Conservation (phyloP, 2,888 invertebrate genomes). For the Mesopsocus fuscifrons region DNA sequence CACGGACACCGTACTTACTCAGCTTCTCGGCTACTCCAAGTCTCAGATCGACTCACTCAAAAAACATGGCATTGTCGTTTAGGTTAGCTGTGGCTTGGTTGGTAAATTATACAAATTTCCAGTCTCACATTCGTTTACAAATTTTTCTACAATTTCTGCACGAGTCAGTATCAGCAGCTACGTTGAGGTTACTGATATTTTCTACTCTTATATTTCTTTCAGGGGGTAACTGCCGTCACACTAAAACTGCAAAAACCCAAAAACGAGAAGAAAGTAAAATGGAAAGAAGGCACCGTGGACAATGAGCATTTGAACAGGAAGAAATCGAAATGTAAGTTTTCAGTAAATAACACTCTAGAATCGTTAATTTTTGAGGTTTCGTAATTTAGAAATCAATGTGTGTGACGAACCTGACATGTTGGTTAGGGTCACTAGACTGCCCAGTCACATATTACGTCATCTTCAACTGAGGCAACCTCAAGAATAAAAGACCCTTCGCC, state of each 20-base stretch:
- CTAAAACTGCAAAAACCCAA: constrained; percentile 49
- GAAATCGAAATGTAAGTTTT: constrained; percentile 80
- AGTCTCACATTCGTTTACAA: background rate
- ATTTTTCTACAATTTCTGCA: too few relatives aligned
- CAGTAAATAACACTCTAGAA: constrained; percentile 1
- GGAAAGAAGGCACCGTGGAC: constrained; percentile 81
- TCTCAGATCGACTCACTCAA: constrained; percentile 34
- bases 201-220: constrained; percentile 14
- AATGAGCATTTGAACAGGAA: constrained; percentile 90
- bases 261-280: constrained; percentile 61
- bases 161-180: too few relatives aligned
- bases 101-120: background rate
- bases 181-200: background rate
- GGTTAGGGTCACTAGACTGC: too few relatives aligned
- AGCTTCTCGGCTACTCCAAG: constrained; percentile 41
- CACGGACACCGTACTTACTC: constrained; percentile 52
- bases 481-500: too few relatives aligned
- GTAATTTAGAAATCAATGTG: constrained; percentile 5
- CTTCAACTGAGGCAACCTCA: too few relatives aligned
- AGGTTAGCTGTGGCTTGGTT: constrained; percentile 15
- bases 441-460: too few relatives aligned
- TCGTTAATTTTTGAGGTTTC: background rate
- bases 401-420: too few relatives aligned
- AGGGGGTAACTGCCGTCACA: constrained; percentile 37
- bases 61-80: constrained; percentile 28